These are phyloP conservation scores for Saguinus midas DNA, from an alignment of 2,113 vertebrate species.

Conservation along the genomic window DNA sequence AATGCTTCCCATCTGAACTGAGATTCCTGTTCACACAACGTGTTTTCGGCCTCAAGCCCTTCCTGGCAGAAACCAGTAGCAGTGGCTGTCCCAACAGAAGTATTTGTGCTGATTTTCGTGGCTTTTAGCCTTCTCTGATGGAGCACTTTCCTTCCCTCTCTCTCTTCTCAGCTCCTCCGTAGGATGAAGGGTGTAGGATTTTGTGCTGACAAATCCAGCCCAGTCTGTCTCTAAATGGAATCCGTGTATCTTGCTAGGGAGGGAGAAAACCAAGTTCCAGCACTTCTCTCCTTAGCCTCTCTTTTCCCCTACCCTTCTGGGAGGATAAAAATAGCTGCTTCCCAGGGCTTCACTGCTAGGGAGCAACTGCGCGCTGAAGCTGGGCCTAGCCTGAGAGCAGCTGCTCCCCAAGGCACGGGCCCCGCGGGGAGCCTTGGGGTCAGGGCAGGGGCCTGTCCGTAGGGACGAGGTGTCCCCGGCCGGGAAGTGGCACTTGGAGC, in stretches of 20 bases:
- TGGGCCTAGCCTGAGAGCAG: neutral
- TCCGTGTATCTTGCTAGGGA: neutral
- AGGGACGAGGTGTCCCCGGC: neutral
- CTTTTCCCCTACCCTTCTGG: neutral
- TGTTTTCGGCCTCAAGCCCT: neutral
- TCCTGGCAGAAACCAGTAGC: neutral
- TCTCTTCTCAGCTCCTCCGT: neutral
- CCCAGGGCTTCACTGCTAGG: neutral
- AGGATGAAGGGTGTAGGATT: neutral
- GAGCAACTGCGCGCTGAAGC: constrained; percentile 10
- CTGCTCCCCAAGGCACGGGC: neutral
- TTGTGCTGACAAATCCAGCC: neutral
- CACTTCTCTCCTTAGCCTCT: neutral
- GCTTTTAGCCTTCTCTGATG: neutral
- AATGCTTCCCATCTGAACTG: neutral
- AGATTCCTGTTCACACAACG: neutral
- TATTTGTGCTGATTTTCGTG: constrained; percentile 2
- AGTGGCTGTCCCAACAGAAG: neutral
- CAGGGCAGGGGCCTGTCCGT: neutral
- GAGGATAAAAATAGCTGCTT: constrained; percentile 56
- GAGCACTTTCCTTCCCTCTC: neutral
- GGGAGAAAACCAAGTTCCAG: neutral
- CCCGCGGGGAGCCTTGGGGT: rapidly evolving
- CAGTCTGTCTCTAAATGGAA: neutral
- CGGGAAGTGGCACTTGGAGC: too few relatives aligned